A percentile compares a stretch with the other conserved stretches of the same genome.
Evolutionary conservation across 1,140 invertebrate species (phyloP).

Genomic region (Leptestheria dahalacensis): DNA sequence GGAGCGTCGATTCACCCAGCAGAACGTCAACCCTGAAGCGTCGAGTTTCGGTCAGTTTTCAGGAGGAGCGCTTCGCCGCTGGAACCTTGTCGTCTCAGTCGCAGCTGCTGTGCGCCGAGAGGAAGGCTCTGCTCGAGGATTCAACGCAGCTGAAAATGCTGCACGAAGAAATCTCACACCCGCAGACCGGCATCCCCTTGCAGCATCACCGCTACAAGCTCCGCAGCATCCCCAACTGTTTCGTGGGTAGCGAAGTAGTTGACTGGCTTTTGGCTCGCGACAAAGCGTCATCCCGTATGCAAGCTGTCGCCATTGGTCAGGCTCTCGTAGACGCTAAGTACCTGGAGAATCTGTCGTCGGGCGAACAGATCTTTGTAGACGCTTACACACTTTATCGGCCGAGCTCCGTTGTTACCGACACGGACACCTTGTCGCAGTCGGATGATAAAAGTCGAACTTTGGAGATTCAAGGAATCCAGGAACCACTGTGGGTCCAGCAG

Average conservation of each 20-base stretch:
- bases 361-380: constrained; percentile 37
- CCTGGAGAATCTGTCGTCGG: constrained; percentile 49
- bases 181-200: constrained; percentile 40
- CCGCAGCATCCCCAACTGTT: constrained; percentile 47
- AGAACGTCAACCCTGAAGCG: constrained; percentile 26
- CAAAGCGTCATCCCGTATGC: constrained; percentile 44
- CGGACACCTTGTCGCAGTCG: background rate
- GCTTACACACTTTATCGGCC: constrained; percentile 42
- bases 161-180: constrained; percentile 51
- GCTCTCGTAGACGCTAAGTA: constrained; percentile 59
- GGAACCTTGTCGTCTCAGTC: constrained; percentile 11
- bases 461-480: constrained; percentile 34
- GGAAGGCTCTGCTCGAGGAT: constrained; percentile 7
- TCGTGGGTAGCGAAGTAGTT: constrained; percentile 53
- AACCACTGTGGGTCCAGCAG: constrained; percentile 54
- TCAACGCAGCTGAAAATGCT: constrained; percentile 26
- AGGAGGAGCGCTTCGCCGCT: constrained; percentile 54
- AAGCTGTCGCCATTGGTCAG: constrained; percentile 65
- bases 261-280: constrained; percentile 59
- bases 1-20: constrained; percentile 4
- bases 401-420: background rate
- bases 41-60: constrained; percentile 54
- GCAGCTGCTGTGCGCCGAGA: background rate
- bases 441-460: background rate
- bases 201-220: constrained; percentile 46